A percentile compares a stretch with the other conserved stretches of the same genome.
phyloP scores from a whole-genome alignment of 35 echinoderm and acorn worm species.

The Amphiura filiformis region DNA sequence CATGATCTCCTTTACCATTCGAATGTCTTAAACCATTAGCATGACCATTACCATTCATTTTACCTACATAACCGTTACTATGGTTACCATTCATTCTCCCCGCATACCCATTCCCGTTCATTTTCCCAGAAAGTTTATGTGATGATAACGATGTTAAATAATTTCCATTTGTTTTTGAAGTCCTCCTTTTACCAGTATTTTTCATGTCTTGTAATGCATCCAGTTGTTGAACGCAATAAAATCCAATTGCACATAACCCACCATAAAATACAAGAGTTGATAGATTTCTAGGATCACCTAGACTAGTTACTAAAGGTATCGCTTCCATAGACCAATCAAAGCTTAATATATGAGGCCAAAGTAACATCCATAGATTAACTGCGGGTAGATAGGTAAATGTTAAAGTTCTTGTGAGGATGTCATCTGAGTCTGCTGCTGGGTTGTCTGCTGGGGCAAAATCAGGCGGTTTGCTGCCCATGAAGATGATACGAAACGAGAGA shows the following conservation, averaged over 20 bases:
- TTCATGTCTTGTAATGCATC: neutral
- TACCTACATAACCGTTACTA: neutral
- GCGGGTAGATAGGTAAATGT: slow-evolving; percentile 84
- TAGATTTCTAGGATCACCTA: slow-evolving; percentile 68
- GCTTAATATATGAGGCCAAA: slow-evolving; percentile 76
- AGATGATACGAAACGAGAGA: slow-evolving; percentile 59
- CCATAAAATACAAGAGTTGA: slow-evolving; percentile 48
- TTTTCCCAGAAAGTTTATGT: slow-evolving; percentile 13
- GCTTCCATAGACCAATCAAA: slow-evolving; percentile 99
- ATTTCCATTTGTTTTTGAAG: neutral
- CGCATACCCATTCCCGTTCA: slow-evolving; percentile 39
- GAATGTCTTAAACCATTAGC: neutral
- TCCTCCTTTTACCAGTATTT: neutral
- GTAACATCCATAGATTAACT: slow-evolving; percentile 82
- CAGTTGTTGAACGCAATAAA: slow-evolving; percentile 14
- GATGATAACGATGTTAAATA: neutral
- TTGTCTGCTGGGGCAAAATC: slow-evolving; percentile 91
- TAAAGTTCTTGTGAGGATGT: slow-evolving; percentile 76
- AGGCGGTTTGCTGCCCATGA: slow-evolving; percentile 69
- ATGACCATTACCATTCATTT: slow-evolving; percentile 37
- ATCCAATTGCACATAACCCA: neutral
- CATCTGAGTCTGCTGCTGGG: slow-evolving; percentile 75
- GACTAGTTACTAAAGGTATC: slow-evolving; percentile 63
- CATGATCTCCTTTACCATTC: neutral
- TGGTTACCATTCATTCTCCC: neutral